These are phyloP conservation scores for Dasyprocta punctata DNA, from an alignment of 2,113 vertebrate species.

Conservation along the genomic window DNA sequence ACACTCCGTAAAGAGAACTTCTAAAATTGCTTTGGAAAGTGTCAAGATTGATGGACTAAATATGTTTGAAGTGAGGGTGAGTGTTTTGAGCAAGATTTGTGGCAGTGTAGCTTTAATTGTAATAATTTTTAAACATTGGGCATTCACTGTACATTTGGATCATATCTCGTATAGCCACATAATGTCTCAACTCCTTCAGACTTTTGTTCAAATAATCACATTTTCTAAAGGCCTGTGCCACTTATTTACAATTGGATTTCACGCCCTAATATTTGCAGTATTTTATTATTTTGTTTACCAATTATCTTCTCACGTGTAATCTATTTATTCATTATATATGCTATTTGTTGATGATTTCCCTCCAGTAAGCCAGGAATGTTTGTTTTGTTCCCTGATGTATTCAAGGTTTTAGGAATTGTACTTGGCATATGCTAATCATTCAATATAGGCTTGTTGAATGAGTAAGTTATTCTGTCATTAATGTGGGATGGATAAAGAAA, in stretches of 20 bases:
- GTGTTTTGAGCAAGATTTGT: background rate
- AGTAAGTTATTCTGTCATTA: slow-evolving; percentile 6
- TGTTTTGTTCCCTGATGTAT: slow-evolving; percentile 11
- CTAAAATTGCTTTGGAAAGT: background rate
- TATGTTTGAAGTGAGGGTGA: background rate
- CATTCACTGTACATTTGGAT: background rate
- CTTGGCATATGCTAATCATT: background rate
- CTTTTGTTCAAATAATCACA: background rate
- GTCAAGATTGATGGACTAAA: background rate
- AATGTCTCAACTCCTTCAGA: background rate
- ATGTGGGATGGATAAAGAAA: background rate
- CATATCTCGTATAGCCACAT: background rate
- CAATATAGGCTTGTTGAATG: background rate
- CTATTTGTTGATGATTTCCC: background rate
- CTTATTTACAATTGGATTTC: slow-evolving; percentile 1
- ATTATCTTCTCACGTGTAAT: background rate
- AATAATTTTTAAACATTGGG: background rate
- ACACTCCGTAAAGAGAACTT: background rate
- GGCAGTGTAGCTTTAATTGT: background rate
- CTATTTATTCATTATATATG: background rate
- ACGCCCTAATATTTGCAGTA: background rate
- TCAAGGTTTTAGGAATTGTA: background rate
- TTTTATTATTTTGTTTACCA: background rate
- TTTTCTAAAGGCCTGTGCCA: background rate
- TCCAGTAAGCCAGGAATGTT: background rate